Conservation (phyloP, 2,797 vertebrate species). For the Tachyglossus aculeatus region DNA sequence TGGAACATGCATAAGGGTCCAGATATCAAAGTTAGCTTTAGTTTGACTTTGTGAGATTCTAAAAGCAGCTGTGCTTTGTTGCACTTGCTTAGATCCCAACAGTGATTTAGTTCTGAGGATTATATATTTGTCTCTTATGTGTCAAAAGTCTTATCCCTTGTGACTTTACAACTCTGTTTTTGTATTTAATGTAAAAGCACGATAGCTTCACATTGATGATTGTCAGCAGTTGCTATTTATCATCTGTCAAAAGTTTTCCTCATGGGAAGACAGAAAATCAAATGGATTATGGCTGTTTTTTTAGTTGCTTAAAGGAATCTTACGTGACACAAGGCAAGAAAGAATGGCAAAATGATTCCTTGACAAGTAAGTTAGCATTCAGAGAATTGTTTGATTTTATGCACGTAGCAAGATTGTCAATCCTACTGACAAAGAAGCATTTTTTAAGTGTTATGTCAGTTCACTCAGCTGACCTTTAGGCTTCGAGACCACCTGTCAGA, state of each 20-base stretch:
- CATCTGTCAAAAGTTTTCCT: conserved; percentile 91
- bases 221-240: conserved; percentile 94
- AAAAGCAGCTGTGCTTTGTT: conserved; percentile 78
- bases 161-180: conserved; percentile 88
- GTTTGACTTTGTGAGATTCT: conserved; percentile 75
- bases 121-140: conserved; percentile 81
- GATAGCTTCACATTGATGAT: conserved; percentile 87
- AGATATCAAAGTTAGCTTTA: conserved; percentile 77
- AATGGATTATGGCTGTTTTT: conserved; percentile 90
- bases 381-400: conserved; percentile 66
- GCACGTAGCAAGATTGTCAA: conserved; percentile 61
- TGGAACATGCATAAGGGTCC: conserved; percentile 63
- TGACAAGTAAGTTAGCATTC: conserved; percentile 86
- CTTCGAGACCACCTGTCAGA: conserved; percentile 56
- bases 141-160: conserved; percentile 88
- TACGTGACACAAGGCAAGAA: conserved; percentile 84
- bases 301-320: conserved; percentile 88
- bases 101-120: conserved; percentile 81
- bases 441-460: conserved; percentile 64
- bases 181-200: conserved; percentile 89
- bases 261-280: conserved; percentile 90
- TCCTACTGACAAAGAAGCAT: conserved; percentile 54
- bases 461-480: conserved; percentile 64
- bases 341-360: conserved; percentile 80
- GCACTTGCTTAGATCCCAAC: conserved; percentile 75